Conservation (phyloP, 2,888 invertebrate genomes). For the Emmelina monodactyla region DNA sequence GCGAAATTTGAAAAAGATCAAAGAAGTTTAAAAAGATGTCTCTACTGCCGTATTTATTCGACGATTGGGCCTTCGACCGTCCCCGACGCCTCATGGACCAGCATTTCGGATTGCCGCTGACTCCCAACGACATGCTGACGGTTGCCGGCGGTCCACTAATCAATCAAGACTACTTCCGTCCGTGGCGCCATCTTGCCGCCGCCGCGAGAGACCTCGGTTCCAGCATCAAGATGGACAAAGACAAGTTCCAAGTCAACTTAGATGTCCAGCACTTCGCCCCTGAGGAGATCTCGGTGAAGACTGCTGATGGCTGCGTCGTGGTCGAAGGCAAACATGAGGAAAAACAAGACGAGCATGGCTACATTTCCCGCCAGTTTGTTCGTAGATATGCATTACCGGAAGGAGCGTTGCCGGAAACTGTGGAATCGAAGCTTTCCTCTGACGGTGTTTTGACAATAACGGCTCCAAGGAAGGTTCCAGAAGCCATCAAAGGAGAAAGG, state of each 20-base stretch:
- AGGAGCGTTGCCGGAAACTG: conserved; percentile 72
- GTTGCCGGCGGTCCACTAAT: conserved; percentile 25
- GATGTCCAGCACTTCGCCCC: conserved; percentile 82
- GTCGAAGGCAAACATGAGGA: conserved; percentile 84
- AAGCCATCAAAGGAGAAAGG: conserved; percentile 23
- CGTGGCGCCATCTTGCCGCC: conserved; percentile 52
- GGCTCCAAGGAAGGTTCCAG: conserved; percentile 55
- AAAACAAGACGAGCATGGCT: conserved; percentile 77
- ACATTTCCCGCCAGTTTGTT: conserved; percentile 75
- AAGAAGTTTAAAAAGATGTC: conserved; percentile 25
- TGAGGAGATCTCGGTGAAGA: conserved; percentile 79
- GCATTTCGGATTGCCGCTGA: conserved; percentile 58
- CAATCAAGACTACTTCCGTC: conserved; percentile 41
- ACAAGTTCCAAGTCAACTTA: conserved; percentile 63
- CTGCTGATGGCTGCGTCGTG: conserved; percentile 71
- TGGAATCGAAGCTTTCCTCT: conserved; percentile 77
- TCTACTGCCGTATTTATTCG: conserved; percentile 30
- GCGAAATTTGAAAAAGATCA: conserved; percentile 31
- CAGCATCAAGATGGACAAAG: conserved; percentile 56
- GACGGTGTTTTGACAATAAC: conserved; percentile 77
- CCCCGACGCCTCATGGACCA: conserved; percentile 58
- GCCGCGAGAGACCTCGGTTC: conserved; percentile 59
- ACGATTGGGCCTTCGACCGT: conserved; percentile 28
- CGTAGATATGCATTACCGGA: conserved; percentile 74
- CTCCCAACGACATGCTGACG: conserved; percentile 52